Conservation (phyloP, 2,113 vertebrate species). For the Tachuris rubrigastra region DNA sequence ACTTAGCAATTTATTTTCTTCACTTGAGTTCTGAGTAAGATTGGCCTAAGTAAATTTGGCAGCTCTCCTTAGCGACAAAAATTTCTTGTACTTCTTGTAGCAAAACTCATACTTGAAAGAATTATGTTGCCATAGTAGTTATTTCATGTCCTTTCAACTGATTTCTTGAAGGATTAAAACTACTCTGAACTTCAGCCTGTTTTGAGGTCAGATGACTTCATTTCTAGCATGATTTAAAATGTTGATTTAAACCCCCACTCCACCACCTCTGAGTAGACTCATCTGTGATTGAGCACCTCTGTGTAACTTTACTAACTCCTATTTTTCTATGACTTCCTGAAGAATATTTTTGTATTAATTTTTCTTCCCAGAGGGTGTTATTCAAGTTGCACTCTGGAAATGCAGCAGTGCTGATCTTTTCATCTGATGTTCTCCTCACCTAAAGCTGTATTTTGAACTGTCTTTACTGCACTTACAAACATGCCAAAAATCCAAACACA, state of each 20-base stretch:
- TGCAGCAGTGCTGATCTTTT: not conserved
- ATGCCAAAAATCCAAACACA: not conserved
- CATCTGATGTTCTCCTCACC: not conserved
- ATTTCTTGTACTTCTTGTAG: not conserved
- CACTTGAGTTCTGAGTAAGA: not conserved
- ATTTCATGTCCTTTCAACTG: slow-evolving; percentile 21
- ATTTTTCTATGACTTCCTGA: not conserved
- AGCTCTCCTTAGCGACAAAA: not conserved
- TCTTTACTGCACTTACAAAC: not conserved
- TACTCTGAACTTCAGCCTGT: slow-evolving; percentile 29
- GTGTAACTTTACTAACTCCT: not conserved
- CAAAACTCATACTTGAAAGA: slow-evolving; percentile 52
- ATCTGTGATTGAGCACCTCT: not conserved
- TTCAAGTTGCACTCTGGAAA: not conserved
- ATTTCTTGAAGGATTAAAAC: slow-evolving; percentile 57
- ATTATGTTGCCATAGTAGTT: slow-evolving; percentile 66
- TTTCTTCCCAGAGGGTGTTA: not conserved
- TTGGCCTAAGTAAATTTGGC: slow-evolving; percentile 28
- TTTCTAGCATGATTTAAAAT: slow-evolving; percentile 8
- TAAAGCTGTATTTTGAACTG: not conserved
- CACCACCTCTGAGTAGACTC: not conserved
- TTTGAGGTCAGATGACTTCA: slow-evolving; percentile 19
- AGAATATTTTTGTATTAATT: not conserved
- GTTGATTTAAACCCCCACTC: not conserved
- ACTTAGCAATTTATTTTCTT: not conserved